These are phyloP conservation scores for Myiopsitta monachus DNA, from an alignment of 2,113 vertebrate species.

Conservation along the genomic window DNA sequence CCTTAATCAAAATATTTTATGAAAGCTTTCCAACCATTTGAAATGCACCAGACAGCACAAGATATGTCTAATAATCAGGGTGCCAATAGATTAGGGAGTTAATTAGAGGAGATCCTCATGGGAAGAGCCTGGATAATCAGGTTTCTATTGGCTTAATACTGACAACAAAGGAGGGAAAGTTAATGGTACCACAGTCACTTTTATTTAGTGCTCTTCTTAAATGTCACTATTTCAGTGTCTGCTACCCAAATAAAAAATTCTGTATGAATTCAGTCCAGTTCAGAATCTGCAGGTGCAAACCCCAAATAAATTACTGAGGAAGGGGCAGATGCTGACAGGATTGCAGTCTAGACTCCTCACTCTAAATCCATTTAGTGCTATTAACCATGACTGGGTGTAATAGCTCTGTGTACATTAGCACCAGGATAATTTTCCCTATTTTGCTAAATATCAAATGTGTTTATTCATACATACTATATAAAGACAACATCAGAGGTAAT, in stretches of 20 bases:
- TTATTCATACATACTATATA: conserved; percentile 18
- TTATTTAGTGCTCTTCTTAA: conserved; percentile 26
- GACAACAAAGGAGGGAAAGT: neutral
- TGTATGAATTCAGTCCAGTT: conserved; percentile 26
- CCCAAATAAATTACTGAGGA: conserved; percentile 59
- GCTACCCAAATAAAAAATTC: conserved; percentile 29
- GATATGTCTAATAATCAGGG: neutral
- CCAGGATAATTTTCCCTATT: conserved; percentile 50
- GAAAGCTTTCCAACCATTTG: neutral
- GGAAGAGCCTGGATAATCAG: conserved; percentile 19
- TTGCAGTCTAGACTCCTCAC: conserved; percentile 65
- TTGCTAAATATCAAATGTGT: conserved; percentile 55
- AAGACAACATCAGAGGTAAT: conserved; percentile 6
- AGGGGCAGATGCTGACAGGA: conserved; percentile 68
- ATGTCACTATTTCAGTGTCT: conserved; percentile 6
- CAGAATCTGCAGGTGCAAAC: conserved; percentile 64
- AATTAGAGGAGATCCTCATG: neutral
- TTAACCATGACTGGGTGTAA: conserved; percentile 69
- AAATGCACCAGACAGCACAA: neutral
- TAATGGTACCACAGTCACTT: neutral
- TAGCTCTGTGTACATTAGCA: conserved; percentile 63
- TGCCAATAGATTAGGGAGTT: conserved; percentile 13
- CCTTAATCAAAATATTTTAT: neutral
- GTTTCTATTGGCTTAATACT: conserved; percentile 37
- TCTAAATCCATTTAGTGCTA: conserved; percentile 72